Evolutionary conservation across 2,888 invertebrate genomes (phyloP), one percentile per base, ranked within the genome.

Genomic region (Syrista parreyssii): DNA sequence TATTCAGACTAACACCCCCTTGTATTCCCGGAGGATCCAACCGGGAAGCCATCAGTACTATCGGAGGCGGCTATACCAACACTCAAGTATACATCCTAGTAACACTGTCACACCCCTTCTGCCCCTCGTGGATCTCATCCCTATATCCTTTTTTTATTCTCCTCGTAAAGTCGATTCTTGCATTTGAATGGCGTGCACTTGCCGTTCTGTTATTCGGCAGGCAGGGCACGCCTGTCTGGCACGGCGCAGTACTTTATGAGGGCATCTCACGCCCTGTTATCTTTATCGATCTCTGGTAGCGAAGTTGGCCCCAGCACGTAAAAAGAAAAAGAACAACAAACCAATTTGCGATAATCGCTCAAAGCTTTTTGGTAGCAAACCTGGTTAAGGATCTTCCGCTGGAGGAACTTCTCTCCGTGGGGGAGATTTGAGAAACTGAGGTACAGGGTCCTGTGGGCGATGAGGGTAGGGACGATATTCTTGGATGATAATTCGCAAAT

Each of bases 141-240:
- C 36, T 4, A 1, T 23, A 31, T 31, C 34, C 40, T 77, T 71
- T 76, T 75, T 80, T 82, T 82, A 79, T 78, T 69, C 76, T 76
- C 72, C 68, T 80, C 79, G 76, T 83, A 82, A 83, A 81, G 78
- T 82, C 79, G 81, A 78, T 80, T 78, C 79, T 81, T 79, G 82
- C 79, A 82, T 82, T 79, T 72, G 81, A 79, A 82, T 79, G 76
- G 76, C 79, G 72, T 73, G 78, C 75, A 75, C 72, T 75, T n/a
- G 78, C 72, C 72, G 35, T 75, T n/a, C 15, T 74, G n/a, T 75
- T 68, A 75, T 75, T 77, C n/a, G n/a, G n/a, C 32, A 73, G 73
- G 73, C 73, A 34, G 35, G n/a, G 23, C 73, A 73, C 73, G 73
- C 75, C 77, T 40, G 40, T 40, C 40, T 40, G 40, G 40, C 40